Evolutionary conservation across 1,140 invertebrate species (phyloP), one percentile per base, ranked within the genome.

Genomic region (Bombyx mandarina): DNA sequence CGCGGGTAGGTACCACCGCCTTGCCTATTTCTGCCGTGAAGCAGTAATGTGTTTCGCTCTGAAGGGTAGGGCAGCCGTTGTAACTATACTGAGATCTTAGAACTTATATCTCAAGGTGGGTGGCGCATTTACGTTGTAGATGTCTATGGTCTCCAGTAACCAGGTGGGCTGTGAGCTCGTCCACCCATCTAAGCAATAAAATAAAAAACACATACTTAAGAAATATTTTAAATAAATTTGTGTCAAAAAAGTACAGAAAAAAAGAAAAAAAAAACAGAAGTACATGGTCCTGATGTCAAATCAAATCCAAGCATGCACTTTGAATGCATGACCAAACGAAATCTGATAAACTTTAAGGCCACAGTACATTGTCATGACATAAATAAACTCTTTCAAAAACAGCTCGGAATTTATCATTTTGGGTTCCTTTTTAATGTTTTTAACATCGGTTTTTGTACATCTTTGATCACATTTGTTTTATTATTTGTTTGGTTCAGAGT

Each of bases 391-490:
- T 79, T 79, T 79, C 73, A 77, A 67, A 62, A 73, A 66, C 60
- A 67, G 66, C 55, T 65, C 72, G 72, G 72, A 77, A 81, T 82
- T 82, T 82, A 82, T 82, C 77, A 86, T 81, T 82, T 83, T 67
- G 69, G 75, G 70, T 35, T 4, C 54, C 57, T 65, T 45, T 69
- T 77, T 77, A 79, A 80, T 79, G 71, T 35, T 75, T 69, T 67
- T 67, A 63, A 66, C 60, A 67, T 63, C 63, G 60, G 58, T 69
- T 79, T 79, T 79, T 79, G 69, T 78, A 76, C 78, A 80, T 77
- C 79, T 82, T 75, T 74, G 67, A 81, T 84, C 77, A 84, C 79
- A 79, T 77, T 78, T 85, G 79, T 77, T 71, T 73, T 76, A 83
- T 83, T 82, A 77, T 82, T 82, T 77, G 77, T 68, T 69, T 62